Conservation (phyloP, 2,113 vertebrate species). For the Conger conger region DNA sequence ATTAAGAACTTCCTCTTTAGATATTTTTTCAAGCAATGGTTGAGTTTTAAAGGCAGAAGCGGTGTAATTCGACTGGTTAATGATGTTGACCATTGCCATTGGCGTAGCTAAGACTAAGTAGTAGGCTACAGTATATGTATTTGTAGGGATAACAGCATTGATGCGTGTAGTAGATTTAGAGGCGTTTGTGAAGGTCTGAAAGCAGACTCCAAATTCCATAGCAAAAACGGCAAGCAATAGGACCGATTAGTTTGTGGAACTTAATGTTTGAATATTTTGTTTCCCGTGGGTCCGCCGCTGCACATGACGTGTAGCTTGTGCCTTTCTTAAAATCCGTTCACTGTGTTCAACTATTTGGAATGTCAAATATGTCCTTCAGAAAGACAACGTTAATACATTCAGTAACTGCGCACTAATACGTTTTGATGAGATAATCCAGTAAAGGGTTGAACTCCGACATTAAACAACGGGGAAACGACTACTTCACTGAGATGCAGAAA, state of each 20-base stretch:
- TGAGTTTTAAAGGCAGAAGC: too few relatives aligned
- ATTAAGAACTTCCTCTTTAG: too few relatives aligned
- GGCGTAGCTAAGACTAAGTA: too few relatives aligned
- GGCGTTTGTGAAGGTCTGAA: too few relatives aligned
- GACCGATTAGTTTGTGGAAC: slow-evolving; percentile 4
- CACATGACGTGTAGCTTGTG: background rate
- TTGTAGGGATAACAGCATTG: too few relatives aligned
- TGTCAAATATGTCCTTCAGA: background rate
- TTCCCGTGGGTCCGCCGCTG: background rate
- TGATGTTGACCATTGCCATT: too few relatives aligned
- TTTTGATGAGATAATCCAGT: background rate
- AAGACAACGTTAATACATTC: background rate
- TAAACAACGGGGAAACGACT: background rate
- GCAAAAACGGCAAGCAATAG: background rate
- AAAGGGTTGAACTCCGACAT: background rate
- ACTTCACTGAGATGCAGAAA: background rate
- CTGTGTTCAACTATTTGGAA: background rate
- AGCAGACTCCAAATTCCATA: too few relatives aligned
- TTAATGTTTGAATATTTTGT: background rate
- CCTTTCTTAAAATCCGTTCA: background rate
- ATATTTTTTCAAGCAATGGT: too few relatives aligned
- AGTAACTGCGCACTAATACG: background rate
- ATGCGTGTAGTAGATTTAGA: too few relatives aligned
- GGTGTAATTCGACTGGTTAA: too few relatives aligned
- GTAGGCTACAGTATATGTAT: too few relatives aligned